Evolutionary conservation across 1,140 invertebrate species (phyloP), one percentile per base, ranked within the genome.

Genomic region (Drosophila bifasciata): DNA sequence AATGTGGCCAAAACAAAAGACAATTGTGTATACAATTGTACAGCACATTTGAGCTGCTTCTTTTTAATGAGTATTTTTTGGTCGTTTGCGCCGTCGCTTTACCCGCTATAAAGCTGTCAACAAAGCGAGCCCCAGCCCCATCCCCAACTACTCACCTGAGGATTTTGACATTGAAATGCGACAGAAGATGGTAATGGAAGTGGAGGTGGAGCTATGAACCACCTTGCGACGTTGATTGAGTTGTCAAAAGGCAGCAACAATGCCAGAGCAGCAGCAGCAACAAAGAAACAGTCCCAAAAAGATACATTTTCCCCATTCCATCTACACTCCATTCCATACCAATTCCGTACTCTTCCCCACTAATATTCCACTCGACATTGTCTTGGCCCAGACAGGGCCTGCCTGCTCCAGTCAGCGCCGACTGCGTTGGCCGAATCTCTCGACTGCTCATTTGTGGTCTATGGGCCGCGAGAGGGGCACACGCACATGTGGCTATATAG

Each of bases 111-210:
- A 84, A 80, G 70, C 64, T 76, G 62, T 85, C 61, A 76, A 76
- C 55, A 62, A 67, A 52, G 57, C 59, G 2, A 19, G 19, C 19
- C 19, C 19, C 19, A 19, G 19, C 19, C 19, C 19, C 19, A 19
- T 1, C 19, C 41, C 67, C 62, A 57, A 73, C 80, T 85, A 86
- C 63, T 86, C 67, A 60, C 61, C 48, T 57, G 40, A 59, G 60
- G 44, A 64, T 59, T 50, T 70, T 77, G 81, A 46, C 81, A 85
- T 88, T 85, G 83, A 85, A 72, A 56, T 41, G 59, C 44, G 57
- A 53, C 69, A 60, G 57, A 75, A 56, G 58, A 61, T 25, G 66
- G 28, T 11, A 32, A 11, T 32, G 28, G 39, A 36, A 13, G 2
- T 36, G 11, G 43, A 36, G 11, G 11, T 13, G 32, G 28, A 44